Evolutionary conservation across 2,797 vertebrate species (phyloP).

Genomic region (Propithecus perrieri): DNA sequence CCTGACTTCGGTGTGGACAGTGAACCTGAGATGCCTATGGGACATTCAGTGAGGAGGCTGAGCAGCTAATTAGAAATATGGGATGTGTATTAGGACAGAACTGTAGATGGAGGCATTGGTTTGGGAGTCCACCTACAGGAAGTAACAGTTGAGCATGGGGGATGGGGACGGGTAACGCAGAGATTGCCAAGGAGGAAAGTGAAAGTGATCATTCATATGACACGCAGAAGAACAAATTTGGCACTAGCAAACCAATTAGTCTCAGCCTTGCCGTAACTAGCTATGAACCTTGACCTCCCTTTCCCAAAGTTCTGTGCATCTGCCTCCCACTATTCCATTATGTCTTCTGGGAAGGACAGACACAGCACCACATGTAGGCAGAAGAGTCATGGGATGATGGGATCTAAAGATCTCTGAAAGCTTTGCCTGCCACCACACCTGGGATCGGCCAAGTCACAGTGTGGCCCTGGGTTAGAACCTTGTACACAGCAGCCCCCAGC

Average conservation of each 20-base stretch:
- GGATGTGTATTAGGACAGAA: neutral
- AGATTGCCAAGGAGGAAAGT: neutral
- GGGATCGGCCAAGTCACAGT: neutral
- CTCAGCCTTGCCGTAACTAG: neutral
- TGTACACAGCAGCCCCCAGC: accelerated
- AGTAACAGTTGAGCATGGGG: neutral
- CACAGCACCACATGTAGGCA: neutral
- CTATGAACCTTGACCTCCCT: neutral
- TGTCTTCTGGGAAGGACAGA: neutral
- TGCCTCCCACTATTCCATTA: neutral
- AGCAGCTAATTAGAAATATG: neutral
- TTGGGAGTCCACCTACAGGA: neutral
- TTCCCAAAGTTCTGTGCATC: neutral
- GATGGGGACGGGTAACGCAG: neutral
- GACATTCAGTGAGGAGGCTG: neutral
- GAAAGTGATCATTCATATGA: neutral
- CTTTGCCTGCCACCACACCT: neutral
- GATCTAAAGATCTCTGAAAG: neutral
- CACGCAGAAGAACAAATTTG: neutral
- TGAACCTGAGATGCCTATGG: neutral
- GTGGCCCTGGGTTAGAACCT: neutral
- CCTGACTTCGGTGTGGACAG: neutral
- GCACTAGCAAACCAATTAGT: neutral
- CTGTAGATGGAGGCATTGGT: neutral
- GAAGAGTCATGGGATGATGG: neutral